Evolutionary conservation across 2,888 invertebrate species (phyloP).

Genomic region (Torymus texanus): DNA sequence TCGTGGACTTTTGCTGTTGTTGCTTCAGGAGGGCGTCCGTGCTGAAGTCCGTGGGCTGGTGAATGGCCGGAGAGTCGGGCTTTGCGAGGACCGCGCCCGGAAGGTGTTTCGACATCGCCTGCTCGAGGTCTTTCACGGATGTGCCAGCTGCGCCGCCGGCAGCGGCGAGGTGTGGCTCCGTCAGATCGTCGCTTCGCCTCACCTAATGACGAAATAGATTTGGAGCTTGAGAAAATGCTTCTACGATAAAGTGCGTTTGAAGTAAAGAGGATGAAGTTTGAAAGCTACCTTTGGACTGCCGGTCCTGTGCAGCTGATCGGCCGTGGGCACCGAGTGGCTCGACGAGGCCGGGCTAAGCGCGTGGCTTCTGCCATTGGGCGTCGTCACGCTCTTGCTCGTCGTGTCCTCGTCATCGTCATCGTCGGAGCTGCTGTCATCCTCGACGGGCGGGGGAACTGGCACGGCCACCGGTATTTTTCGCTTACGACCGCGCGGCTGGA

Average conservation of each 20-base stretch:
- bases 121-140: conserved; percentile 94
- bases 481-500: conserved; percentile 77
- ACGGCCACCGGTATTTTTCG: conserved; percentile 77
- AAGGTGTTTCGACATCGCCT: conserved; percentile 97
- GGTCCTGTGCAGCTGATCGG: conserved; percentile 69
- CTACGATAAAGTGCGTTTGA: not conserved
- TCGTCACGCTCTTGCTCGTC: conserved; percentile 75
- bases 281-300: conserved; percentile 67
- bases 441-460: conserved; percentile 57
- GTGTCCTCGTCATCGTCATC: conserved; percentile 76
- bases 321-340: conserved; percentile 78
- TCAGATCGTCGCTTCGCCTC: conserved; percentile 67
- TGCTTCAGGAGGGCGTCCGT: conserved; percentile 90
- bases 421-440: conserved; percentile 76
- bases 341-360: conserved; percentile 80
- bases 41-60: conserved; percentile 90
- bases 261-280: not conserved
- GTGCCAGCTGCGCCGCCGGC: conserved; percentile 76
- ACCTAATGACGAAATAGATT: conserved; percentile 17
- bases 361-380: conserved; percentile 72
- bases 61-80: conserved; percentile 77
- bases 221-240: not conserved
- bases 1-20: conserved; percentile 86
- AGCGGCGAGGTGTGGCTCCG: conserved; percentile 60
- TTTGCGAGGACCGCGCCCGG: conserved; percentile 79